Conservation (phyloP, 2,797 vertebrate species). For the Characodon lateralis region DNA sequence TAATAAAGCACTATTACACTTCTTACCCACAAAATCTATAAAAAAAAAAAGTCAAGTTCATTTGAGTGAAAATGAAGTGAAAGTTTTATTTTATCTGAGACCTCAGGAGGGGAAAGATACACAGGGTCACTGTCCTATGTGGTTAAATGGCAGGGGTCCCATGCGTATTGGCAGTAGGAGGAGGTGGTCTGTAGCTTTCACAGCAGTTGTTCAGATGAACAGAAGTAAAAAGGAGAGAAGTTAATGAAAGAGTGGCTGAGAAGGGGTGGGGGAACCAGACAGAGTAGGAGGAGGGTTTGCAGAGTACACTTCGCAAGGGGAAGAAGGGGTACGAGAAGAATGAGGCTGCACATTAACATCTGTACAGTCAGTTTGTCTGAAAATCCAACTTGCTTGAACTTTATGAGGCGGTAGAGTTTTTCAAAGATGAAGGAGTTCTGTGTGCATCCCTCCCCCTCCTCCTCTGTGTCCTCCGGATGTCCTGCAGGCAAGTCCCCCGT, state of each 20-base stretch:
- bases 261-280: slow-evolving; percentile 43
- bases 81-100: slow-evolving; percentile 7
- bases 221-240: slow-evolving; percentile 24
- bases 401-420: slow-evolving; percentile 57
- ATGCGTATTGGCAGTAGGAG: slow-evolving; percentile 60
- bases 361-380: slow-evolving; percentile 59
- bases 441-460: slow-evolving; percentile 75
- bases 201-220: slow-evolving; percentile 29
- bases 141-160: slow-evolving; percentile 26
- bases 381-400: slow-evolving; percentile 56
- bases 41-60: not conserved
- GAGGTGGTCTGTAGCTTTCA: slow-evolving; percentile 57
- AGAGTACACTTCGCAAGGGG: slow-evolving; percentile 40
- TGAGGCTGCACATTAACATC: slow-evolving; percentile 45
- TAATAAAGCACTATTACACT: slow-evolving; percentile 13
- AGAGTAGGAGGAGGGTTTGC: slow-evolving; percentile 53
- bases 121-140: slow-evolving; percentile 9
- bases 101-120: not conserved
- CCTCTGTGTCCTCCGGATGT: slow-evolving; percentile 60
- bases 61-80: not conserved
- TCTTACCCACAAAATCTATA: not conserved
- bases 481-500: slow-evolving; percentile 52
- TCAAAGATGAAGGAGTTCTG: slow-evolving; percentile 87
- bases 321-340: slow-evolving; percentile 52
- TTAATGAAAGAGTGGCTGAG: slow-evolving; percentile 26